Conservation (phyloP, 2,797 vertebrate species). For the Syngnathus acus region DNA sequence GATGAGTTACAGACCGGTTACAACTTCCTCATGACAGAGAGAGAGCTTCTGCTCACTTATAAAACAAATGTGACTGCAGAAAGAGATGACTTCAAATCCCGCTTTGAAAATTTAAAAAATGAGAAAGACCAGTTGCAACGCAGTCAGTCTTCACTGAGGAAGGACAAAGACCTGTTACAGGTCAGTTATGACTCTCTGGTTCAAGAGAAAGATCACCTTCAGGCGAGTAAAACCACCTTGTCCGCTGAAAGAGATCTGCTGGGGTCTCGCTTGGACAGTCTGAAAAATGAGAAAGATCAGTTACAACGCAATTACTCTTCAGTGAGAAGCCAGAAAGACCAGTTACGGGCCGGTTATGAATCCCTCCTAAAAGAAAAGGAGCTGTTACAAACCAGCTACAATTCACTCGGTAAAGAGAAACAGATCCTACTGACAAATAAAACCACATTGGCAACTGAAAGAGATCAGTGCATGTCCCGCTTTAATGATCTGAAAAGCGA, state of each 20-base stretch:
- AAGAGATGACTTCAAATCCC: neutral
- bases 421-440: neutral
- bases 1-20: constrained; percentile 15
- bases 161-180: constrained; percentile 11
- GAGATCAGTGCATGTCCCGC: neutral
- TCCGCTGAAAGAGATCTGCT: neutral
- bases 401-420: constrained; percentile 1
- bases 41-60: neutral
- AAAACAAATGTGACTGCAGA: neutral
- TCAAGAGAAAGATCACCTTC: neutral
- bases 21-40: neutral
- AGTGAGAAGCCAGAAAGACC: neutral
- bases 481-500: neutral
- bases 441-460: neutral
- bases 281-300: constrained; percentile 4
- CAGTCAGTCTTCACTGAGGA: constrained; percentile 6
- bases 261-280: neutral
- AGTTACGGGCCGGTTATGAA: constrained; percentile 6
- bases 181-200: constrained; percentile 7
- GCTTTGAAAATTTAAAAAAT: neutral
- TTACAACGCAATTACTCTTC: constrained; percentile 11
- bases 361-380: neutral
- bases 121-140: constrained; percentile 12
- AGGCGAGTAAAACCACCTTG: neutral
- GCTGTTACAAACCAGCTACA: constrained; percentile 9